phyloP scores from a whole-genome alignment of 2,888 invertebrate genomes.

The Sphinx pinastri region DNA sequence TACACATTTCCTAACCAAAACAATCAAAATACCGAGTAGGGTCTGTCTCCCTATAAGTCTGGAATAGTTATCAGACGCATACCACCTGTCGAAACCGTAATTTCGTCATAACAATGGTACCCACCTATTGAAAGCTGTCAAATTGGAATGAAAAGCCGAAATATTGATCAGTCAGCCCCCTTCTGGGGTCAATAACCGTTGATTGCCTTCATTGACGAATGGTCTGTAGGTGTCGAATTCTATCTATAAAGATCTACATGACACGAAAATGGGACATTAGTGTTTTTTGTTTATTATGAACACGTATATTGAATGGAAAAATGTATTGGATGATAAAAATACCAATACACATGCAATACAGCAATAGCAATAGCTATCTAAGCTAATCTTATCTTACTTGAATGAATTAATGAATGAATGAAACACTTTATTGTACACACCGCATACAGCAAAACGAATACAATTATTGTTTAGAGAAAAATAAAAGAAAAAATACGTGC shows the following conservation, averaged over 20 bases:
- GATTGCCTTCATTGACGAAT: constrained; percentile 64
- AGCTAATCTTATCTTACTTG: no score
- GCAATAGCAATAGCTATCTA: no score
- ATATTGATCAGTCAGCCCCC: constrained; percentile 61
- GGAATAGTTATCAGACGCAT: constrained; percentile 6
- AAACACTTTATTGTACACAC: no score
- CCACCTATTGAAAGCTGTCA: constrained; percentile 51
- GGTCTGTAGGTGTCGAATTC: constrained; percentile 35
- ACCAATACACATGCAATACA: no score
- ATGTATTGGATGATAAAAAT: no score
- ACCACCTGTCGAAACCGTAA: constrained; percentile 26
- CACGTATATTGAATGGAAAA: neutral
- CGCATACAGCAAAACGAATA: no score
- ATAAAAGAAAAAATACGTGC: no score
- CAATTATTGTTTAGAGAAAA: no score
- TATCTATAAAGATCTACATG: constrained; percentile 4
- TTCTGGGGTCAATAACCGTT: constrained; percentile 59
- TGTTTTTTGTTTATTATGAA: neutral
- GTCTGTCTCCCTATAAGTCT: neutral
- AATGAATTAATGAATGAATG: no score
- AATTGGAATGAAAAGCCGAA: constrained; percentile 67
- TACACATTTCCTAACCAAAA: neutral
- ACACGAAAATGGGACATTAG: constrained; percentile 12
- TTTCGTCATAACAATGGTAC: constrained; percentile 43
- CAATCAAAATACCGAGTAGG: constrained; percentile 7